Percentiles rank a stretch among this genome's conserved stretches.
Evolutionary conservation across 2,113 vertebrate genomes (phyloP).

Genomic region (Castor canadensis): DNA sequence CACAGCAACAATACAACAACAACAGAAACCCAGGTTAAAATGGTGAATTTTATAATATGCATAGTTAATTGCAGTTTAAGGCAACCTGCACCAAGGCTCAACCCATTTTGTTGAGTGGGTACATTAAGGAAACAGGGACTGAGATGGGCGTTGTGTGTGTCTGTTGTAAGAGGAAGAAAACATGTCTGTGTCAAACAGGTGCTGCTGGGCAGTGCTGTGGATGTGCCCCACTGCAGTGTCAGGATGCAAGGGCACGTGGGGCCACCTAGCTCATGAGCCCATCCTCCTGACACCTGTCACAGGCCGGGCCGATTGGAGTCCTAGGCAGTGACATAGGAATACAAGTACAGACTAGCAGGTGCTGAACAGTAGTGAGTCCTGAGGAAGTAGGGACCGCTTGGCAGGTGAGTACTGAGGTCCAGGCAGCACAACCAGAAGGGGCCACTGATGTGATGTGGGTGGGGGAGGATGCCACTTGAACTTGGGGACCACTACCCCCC

Average conservation of each 20-base stretch:
- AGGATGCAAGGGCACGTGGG: not conserved
- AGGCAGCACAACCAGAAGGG: not conserved
- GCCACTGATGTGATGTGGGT: not conserved
- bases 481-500: not conserved
- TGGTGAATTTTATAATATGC: not conserved
- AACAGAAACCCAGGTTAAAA: not conserved
- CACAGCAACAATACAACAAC: too few species aligned
- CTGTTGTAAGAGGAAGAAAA: not conserved
- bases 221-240: accelerated
- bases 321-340: not conserved
- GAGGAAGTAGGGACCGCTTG: not conserved
- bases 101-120: not conserved
- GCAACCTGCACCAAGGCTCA: not conserved
- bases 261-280: not conserved
- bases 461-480: not conserved
- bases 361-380: not conserved
- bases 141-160: not conserved
- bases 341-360: not conserved
- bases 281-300: not conserved
- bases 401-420: not conserved
- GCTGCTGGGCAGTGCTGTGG: not conserved
- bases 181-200: not conserved
- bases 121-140: not conserved
- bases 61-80: not conserved
- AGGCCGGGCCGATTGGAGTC: not conserved